Percentiles rank a stretch among this genome's conserved stretches.
Conservation (phyloP, 2,888 invertebrate genomes). For the Pollenia angustigena region DNA sequence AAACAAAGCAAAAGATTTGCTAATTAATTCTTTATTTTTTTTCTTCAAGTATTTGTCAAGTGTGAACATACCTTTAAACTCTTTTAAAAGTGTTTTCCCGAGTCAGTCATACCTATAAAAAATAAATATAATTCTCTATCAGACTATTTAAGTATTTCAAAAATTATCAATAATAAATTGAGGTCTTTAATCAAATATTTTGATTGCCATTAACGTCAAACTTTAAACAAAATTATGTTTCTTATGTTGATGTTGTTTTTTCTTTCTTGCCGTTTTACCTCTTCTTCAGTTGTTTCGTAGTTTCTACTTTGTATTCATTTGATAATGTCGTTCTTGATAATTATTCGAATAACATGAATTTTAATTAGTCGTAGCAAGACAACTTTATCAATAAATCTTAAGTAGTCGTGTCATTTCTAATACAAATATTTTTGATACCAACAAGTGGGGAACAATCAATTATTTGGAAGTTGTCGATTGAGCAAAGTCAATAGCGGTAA, state of each 20-base stretch:
- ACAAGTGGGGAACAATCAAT: slow-evolving; percentile 60
- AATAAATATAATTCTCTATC: not conserved
- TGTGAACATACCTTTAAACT: too few relatives aligned
- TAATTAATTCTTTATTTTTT: too few relatives aligned
- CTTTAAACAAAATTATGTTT: not conserved
- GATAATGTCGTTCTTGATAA: slow-evolving; percentile 49
- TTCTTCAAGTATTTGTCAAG: too few relatives aligned
- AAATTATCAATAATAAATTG: not conserved
- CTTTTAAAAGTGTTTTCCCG: too few relatives aligned
- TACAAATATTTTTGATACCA: slow-evolving; percentile 1
- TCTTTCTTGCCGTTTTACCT: not conserved
- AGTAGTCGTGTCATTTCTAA: slow-evolving; percentile 27
- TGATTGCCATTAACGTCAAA: slow-evolving; percentile 46
- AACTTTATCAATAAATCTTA: slow-evolving; percentile 42
- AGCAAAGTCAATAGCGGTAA: not conserved
- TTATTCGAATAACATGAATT: slow-evolving; percentile 61
- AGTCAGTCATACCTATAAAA: too few relatives aligned
- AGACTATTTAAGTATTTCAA: not conserved
- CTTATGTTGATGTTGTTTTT: not conserved
- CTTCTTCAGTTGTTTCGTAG: not conserved
- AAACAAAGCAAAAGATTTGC: too few relatives aligned
- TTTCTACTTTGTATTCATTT: slow-evolving; percentile 5
- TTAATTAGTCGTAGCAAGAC: slow-evolving; percentile 55
- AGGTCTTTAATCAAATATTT: not conserved
- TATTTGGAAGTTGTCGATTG: slow-evolving; percentile 10